Percentiles rank a stretch among this genome's conserved stretches.
These are phyloP conservation scores for Diabrotica undecimpunctata DNA, from an alignment of 1,140 invertebrate genomes.

Conservation along the genomic window DNA sequence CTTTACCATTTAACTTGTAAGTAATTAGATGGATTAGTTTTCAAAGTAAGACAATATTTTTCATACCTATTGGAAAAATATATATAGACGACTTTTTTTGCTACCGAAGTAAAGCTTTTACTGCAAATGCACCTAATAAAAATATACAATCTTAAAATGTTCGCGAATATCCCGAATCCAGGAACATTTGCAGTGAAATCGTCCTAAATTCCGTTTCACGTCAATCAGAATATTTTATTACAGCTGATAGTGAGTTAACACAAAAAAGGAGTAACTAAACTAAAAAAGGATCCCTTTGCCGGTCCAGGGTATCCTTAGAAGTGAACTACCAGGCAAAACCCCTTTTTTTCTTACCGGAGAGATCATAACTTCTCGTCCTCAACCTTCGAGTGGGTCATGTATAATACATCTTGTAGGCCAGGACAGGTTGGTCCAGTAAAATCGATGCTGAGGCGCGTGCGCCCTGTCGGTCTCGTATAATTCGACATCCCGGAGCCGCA, in stretches of 20 bases:
- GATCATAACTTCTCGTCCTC: constrained; percentile 28
- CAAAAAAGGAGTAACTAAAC: not conserved
- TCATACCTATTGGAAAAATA: too few relatives aligned
- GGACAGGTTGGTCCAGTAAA: constrained; percentile 36
- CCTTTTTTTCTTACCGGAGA: constrained; percentile 11
- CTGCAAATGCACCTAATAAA: too few relatives aligned
- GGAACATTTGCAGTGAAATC: not conserved
- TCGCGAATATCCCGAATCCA: not conserved
- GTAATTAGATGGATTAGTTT: too few relatives aligned
- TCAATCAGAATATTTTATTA: constrained; percentile 11
- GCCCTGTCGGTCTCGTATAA: constrained; percentile 23
- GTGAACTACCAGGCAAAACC: constrained; percentile 3
- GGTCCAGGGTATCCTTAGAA: not conserved
- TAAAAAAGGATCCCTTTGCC: not conserved
- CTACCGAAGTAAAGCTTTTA: too few relatives aligned
- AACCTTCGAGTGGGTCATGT: constrained; percentile 35
- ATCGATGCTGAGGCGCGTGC: constrained; percentile 34
- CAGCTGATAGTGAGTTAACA: constrained; percentile 5
- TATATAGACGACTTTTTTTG: too few relatives aligned
- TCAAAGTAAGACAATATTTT: too few relatives aligned
- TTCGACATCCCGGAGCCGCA: constrained; percentile 37
- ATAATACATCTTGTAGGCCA: constrained; percentile 37
- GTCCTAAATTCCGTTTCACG: constrained; percentile 1
- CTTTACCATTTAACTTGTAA: too few relatives aligned
- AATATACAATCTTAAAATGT: too few relatives aligned